These are phyloP conservation scores for Fissipunctia ypsillon DNA, from an alignment of 2,888 invertebrate genomes.

Conservation along the genomic window DNA sequence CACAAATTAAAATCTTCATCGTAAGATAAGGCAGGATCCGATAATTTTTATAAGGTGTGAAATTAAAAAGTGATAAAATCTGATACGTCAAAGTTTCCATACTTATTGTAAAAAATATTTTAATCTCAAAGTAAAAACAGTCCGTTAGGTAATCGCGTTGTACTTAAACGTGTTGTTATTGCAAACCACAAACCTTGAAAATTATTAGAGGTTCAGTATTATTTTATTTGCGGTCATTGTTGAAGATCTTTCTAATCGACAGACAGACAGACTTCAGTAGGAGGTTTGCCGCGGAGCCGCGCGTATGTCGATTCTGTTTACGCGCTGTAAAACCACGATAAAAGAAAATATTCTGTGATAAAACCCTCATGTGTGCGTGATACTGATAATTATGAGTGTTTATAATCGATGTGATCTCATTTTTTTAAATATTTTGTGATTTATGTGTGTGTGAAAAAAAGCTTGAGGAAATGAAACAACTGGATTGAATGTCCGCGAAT, in stretches of 20 bases:
- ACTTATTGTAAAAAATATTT: conserved; percentile 13
- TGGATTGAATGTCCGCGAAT: conserved; percentile 44
- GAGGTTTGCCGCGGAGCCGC: conserved; percentile 74
- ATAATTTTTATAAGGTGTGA: conserved; percentile 25
- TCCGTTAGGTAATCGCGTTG: conserved; percentile 60
- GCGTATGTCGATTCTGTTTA: conserved; percentile 70
- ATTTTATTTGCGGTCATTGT: conserved; percentile 81
- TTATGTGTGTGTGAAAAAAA: conserved; percentile 17
- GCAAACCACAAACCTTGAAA: conserved; percentile 72
- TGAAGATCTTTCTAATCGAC: conserved; percentile 82
- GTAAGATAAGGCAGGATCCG: conserved; percentile 28
- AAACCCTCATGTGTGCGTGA: conserved; percentile 60
- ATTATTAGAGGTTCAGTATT: conserved; percentile 69
- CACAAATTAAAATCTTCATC: conserved; percentile 22
- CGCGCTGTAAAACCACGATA: conserved; percentile 54
- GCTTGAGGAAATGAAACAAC: conserved; percentile 38
- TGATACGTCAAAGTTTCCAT: conserved; percentile 16
- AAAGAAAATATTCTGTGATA: conserved; percentile 63
- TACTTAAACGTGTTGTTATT: conserved; percentile 66
- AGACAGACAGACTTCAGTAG: conserved; percentile 70
- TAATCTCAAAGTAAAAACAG: conserved; percentile 28
- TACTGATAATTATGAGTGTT: conserved; percentile 50
- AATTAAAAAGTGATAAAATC: conserved; percentile 24
- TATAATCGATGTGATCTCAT: conserved; percentile 7
- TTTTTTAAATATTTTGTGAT: conserved; percentile 13